Conservation (phyloP, 1,140 invertebrate species). For the Dendrolimus kikuchii region DNA sequence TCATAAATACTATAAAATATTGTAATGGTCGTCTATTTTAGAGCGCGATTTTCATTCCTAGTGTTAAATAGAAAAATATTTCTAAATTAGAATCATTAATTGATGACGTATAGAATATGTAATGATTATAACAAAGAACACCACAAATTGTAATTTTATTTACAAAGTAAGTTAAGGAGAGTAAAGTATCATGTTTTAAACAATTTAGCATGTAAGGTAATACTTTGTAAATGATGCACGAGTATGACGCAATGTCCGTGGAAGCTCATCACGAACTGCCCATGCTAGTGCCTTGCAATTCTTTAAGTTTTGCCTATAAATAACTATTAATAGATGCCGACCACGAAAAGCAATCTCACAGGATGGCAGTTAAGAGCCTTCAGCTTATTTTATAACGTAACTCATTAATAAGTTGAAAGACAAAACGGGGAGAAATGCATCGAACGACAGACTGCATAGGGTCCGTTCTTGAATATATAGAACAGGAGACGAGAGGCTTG, state of each 20-base stretch:
- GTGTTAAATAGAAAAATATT: too few species aligned
- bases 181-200: too few species aligned
- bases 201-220: too few species aligned
- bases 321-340: constrained; percentile 37
- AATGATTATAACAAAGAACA: too few species aligned
- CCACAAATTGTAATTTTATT: too few species aligned
- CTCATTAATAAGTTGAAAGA: constrained; percentile 41
- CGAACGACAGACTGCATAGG: constrained; percentile 17
- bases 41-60: too few species aligned
- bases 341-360: constrained; percentile 61
- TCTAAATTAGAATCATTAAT: too few species aligned
- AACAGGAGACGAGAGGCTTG: constrained; percentile 11
- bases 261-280: constrained; percentile 19
- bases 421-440: constrained; percentile 25
- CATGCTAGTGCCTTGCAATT: constrained; percentile 19
- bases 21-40: too few species aligned
- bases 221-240: constrained; percentile 14
- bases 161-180: too few species aligned
- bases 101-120: too few species aligned
- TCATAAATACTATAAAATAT: too few species aligned
- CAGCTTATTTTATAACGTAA: constrained; percentile 59
- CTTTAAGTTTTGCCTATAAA: constrained; percentile 36
- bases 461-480: constrained; percentile 21
- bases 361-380: constrained; percentile 55
- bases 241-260: constrained; percentile 25